Evolutionary conservation across 2,888 invertebrate genomes (phyloP).

Genomic region (Alitta virens): DNA sequence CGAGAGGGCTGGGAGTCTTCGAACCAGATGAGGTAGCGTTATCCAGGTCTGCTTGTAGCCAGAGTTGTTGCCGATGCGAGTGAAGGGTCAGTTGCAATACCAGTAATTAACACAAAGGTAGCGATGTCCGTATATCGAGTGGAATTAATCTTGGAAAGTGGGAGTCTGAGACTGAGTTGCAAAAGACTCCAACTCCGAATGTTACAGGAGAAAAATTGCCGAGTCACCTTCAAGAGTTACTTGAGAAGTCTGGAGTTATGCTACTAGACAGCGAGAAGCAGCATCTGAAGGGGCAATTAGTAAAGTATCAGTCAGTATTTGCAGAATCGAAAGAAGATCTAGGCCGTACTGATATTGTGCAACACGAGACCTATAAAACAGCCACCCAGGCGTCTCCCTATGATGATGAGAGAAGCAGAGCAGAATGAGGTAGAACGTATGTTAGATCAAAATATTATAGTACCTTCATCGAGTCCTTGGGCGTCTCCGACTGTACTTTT

Average conservation of each 20-base stretch:
- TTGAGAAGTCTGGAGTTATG: too few species aligned
- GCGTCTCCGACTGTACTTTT: conserved; percentile 3
- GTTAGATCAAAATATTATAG: neutral
- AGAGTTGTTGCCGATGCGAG: neutral
- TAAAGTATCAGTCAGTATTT: conserved; percentile 1
- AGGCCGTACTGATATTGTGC: neutral
- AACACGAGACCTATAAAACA: conserved; percentile 3
- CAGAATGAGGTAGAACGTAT: neutral
- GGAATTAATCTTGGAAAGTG: too few species aligned
- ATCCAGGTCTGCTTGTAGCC: neutral
- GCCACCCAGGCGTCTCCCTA: neutral
- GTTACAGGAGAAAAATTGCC: too few species aligned
- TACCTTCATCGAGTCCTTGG: neutral
- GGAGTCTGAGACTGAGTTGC: too few species aligned
- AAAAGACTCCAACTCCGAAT: too few species aligned
- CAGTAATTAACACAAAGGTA: too few species aligned
- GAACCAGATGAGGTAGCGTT: too few species aligned
- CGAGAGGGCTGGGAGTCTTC: too few species aligned
- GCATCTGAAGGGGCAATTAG: neutral
- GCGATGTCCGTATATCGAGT: too few species aligned
- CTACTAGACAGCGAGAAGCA: neutral
- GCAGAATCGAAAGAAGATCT: conserved; percentile 7
- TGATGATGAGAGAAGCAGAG: neutral
- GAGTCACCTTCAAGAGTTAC: too few species aligned
- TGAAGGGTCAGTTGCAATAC: neutral